Conservation (phyloP, 2,797 vertebrate species). For the Lepidocolaptes lacrymiger region DNA sequence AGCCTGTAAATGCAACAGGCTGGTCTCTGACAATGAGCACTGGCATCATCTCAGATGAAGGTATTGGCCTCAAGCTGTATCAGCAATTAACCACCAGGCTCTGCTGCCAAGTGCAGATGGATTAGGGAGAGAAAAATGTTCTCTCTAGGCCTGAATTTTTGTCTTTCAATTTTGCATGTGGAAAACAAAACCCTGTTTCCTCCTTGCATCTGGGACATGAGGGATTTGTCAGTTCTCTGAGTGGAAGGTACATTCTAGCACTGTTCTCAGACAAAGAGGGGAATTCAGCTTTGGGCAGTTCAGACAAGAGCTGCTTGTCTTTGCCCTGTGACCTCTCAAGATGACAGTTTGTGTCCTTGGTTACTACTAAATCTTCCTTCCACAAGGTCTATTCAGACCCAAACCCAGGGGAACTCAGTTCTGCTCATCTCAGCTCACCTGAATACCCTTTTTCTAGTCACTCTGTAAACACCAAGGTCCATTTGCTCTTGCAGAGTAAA, state of each 20-base stretch:
- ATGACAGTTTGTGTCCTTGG: background rate
- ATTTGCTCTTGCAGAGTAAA: background rate
- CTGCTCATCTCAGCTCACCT: background rate
- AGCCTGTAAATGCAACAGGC: background rate
- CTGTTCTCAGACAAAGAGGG: background rate
- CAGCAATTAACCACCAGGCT: background rate
- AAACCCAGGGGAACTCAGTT: background rate
- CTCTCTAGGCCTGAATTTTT: background rate
- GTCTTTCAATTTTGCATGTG: background rate
- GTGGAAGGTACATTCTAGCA: background rate
- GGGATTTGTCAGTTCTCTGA: background rate
- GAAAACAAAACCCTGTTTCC: background rate
- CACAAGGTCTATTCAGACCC: background rate
- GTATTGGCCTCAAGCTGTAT: background rate
- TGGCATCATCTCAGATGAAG: background rate
- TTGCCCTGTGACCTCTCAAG: background rate
- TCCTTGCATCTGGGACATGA: background rate
- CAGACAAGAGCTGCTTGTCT: background rate
- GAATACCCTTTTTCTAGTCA: background rate
- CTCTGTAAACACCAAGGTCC: background rate
- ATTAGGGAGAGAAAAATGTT: background rate
- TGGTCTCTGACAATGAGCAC: background rate
- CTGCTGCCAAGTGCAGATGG: slow-evolving; percentile 2
- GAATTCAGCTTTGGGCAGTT: background rate
- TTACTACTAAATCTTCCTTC: background rate